Conservation (phyloP, 2,888 invertebrate species). For the Hanleya hanleyi region DNA sequence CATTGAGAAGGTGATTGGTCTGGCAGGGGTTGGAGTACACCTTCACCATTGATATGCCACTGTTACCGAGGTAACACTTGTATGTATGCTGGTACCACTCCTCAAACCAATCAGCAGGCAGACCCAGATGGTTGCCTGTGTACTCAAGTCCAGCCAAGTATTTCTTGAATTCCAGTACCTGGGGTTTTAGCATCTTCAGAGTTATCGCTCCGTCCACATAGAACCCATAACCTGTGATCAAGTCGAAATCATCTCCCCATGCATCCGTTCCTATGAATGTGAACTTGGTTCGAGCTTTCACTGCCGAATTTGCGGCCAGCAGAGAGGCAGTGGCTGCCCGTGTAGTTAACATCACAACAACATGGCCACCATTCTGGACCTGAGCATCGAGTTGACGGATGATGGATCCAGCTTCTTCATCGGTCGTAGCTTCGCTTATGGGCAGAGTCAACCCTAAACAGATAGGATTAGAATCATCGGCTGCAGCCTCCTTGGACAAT, state of each 20-base stretch:
- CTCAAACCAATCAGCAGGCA: slow-evolving; percentile 73
- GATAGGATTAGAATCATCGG: not conserved
- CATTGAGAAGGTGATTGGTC: not conserved
- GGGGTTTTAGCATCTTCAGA: not conserved
- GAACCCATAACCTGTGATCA: slow-evolving; percentile 25
- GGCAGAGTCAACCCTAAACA: not conserved
- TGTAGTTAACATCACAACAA: slow-evolving; percentile 64
- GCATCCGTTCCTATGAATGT: slow-evolving; percentile 57
- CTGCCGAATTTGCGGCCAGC: slow-evolving; percentile 44
- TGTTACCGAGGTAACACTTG: slow-evolving; percentile 43
- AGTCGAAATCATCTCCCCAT: slow-evolving; percentile 33
- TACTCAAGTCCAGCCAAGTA: slow-evolving; percentile 53
- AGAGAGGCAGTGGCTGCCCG: slow-evolving; percentile 28
- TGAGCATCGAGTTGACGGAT: slow-evolving; percentile 27
- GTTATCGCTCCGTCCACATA: slow-evolving; percentile 41
- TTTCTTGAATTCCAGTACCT: slow-evolving; percentile 48
- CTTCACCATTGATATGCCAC: not conserved
- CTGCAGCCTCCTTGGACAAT: not conserved
- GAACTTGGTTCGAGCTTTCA: slow-evolving; percentile 46
- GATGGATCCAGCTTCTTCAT: not conserved
- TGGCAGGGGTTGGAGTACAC: not conserved
- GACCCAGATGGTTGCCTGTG: slow-evolving; percentile 46
- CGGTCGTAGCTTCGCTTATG: not conserved
- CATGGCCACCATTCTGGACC: slow-evolving; percentile 42
- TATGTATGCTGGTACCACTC: slow-evolving; percentile 71